Conservation (phyloP, 2,888 invertebrate genomes). For the Hermaeophaga mercurialis region DNA sequence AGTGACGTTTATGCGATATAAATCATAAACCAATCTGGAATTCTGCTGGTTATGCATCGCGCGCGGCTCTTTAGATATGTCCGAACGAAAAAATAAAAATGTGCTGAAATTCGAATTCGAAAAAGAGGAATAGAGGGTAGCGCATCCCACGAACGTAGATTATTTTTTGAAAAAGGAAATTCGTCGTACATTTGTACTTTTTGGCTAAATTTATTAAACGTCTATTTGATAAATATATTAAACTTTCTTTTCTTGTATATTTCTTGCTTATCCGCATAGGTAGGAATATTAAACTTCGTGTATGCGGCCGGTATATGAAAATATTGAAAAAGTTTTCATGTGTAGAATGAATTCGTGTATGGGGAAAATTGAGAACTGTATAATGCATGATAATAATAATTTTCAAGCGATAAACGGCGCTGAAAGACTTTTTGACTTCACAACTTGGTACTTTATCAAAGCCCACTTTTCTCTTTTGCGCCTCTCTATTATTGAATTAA, state of each 20-base stretch:
- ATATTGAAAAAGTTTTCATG: slow-evolving; percentile 3
- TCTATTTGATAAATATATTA: too few species aligned
- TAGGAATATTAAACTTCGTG: too few species aligned
- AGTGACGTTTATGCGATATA: slow-evolving; percentile 32
- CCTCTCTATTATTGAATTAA: slow-evolving; percentile 14
- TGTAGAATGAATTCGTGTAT: slow-evolving; percentile 3
- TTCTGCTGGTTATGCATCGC: slow-evolving; percentile 17
- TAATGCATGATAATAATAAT: slow-evolving; percentile 27
- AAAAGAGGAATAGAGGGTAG: too few species aligned
- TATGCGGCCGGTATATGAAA: too few species aligned
- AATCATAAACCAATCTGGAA: slow-evolving; percentile 26
- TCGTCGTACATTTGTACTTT: too few species aligned
- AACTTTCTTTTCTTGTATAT: too few species aligned
- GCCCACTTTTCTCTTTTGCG: too few species aligned
- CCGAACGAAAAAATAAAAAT: slow-evolving; percentile 9
- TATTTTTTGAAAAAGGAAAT: too few species aligned
- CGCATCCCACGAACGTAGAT: too few species aligned
- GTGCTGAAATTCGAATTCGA: not conserved
- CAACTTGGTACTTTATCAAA: not conserved
- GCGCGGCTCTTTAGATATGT: not conserved
- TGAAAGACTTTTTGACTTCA: slow-evolving; percentile 20
- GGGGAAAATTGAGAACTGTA: slow-evolving; percentile 22
- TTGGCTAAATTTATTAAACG: too few species aligned
- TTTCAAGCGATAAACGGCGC: slow-evolving; percentile 23
- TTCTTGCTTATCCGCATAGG: too few species aligned